Percentiles rank a stretch among this genome's conserved stretches.
These are phyloP conservation scores for Oreohelix idahoensis DNA, from an alignment of 1,140 invertebrate species.

Conservation along the genomic window DNA sequence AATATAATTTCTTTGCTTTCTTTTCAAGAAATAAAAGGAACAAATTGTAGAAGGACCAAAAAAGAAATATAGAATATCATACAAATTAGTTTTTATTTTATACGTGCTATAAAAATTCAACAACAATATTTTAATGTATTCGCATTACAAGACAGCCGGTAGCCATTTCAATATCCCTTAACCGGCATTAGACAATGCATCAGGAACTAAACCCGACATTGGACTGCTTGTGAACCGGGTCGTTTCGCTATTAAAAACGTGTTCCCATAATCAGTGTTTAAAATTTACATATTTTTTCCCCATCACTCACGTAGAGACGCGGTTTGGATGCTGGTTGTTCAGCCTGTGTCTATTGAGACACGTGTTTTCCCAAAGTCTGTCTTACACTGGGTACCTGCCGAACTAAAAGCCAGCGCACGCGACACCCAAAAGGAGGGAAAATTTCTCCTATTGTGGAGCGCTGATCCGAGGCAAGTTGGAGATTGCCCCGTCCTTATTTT, in stretches of 20 bases:
- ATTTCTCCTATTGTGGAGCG: background rate
- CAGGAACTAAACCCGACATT: too few relatives aligned
- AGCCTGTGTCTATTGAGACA: background rate
- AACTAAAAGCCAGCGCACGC: conserved; percentile 9
- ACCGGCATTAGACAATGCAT: too few relatives aligned
- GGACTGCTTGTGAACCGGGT: background rate
- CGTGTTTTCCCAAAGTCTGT: background rate
- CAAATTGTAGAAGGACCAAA: too few relatives aligned
- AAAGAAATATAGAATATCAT: too few relatives aligned
- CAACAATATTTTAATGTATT: too few relatives aligned
- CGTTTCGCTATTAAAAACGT: background rate
- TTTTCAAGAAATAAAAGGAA: too few relatives aligned
- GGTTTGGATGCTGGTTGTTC: background rate
- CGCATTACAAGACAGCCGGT: too few relatives aligned
- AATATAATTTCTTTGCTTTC: too few relatives aligned
- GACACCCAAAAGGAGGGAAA: background rate
- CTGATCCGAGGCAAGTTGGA: background rate
- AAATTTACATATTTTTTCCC: background rate
- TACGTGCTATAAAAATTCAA: too few relatives aligned
- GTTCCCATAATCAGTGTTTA: background rate
- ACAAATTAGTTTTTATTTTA: too few relatives aligned
- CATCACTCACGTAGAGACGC: background rate
- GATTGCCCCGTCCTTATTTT: background rate
- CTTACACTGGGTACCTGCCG: background rate
- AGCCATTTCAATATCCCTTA: too few relatives aligned